Base-by-base conservation (phyloP, 2,797 vertebrate species). In the Falco cherrug region DNA sequence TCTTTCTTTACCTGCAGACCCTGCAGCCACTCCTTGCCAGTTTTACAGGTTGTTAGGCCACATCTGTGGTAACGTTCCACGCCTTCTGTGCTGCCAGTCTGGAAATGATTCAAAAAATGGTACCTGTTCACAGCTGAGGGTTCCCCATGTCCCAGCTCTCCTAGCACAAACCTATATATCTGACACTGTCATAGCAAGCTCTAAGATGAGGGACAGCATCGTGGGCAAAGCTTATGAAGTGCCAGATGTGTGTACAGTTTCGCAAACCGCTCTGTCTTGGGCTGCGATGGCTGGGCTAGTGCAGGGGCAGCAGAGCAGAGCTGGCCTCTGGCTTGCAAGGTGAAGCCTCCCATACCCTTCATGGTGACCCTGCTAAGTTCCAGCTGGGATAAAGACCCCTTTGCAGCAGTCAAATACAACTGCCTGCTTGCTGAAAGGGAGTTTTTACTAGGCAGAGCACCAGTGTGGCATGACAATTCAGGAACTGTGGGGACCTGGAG, bases 1-100 rank as follows among this genome's bases (percentile, higher is more conserved):
- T 73, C 70, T 37, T 64, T 61, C 45, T 68, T 19, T 89, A 14
- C 41, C 65, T 75, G 41, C 50, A 78, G 80, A 37, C 48, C 77
- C 43, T 1, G 1, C 28, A 50, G 0, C 39, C 1, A 1, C 25
- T 78, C 28, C 50, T 82, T 60, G n/a, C 54, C 9, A 8, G 0
- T 81, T 89, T 57, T 25, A 35, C 37, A n/a, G n/a, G 31, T 45
- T 45, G 5, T 68, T 1, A 4, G 67, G 50, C 67, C 57, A 68
- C 51, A 56, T 45, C 14, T 2, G 0, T 47, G 78, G n/a, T 41
- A 39, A 2, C 1, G 5, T 71, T 86, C 16, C 26, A 50, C 31
- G 20, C 16, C 7, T 69, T 51, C 60, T 13, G 6, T 33, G 60
- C 84, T 25, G 4, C 85, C 28, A 19, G 45, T 29, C 45, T 85